phyloP scores from a whole-genome alignment of 2,888 invertebrate genomes.

The Hyalella azteca region DNA sequence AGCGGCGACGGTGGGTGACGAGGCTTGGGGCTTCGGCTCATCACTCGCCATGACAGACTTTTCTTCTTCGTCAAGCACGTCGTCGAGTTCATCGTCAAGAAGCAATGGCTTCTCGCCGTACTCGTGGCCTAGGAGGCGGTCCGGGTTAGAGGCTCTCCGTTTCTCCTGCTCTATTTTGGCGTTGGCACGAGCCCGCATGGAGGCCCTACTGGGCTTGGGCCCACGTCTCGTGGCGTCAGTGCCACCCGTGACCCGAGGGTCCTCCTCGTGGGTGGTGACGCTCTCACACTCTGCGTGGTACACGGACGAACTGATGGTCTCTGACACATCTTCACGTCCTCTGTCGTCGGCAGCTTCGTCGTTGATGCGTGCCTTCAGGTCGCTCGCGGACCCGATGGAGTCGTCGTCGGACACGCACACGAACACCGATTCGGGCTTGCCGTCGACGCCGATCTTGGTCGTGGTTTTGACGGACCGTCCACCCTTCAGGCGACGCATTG shows the following conservation, averaged over 20 bases:
- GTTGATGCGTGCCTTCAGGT: slow-evolving; percentile 69
- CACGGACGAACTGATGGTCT: slow-evolving; percentile 73
- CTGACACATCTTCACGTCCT: slow-evolving; percentile 67
- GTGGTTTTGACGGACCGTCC: background rate
- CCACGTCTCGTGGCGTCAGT: slow-evolving; percentile 44
- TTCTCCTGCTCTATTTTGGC: slow-evolving; percentile 56
- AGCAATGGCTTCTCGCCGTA: slow-evolving; percentile 78
- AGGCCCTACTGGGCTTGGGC: slow-evolving; percentile 50
- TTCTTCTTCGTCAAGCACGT: slow-evolving; percentile 64
- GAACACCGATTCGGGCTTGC: slow-evolving; percentile 49
- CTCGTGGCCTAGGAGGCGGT: slow-evolving; percentile 72
- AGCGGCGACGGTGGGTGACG: background rate
- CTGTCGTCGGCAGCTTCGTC: slow-evolving; percentile 65
- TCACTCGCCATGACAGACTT: background rate
- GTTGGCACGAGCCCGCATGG: slow-evolving; percentile 56
- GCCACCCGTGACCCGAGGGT: slow-evolving; percentile 36
- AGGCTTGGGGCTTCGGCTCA: background rate
- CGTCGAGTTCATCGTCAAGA: slow-evolving; percentile 77
- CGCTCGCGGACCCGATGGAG: slow-evolving; percentile 76
- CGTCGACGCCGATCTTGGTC: slow-evolving; percentile 13
- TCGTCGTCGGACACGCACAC: slow-evolving; percentile 64
- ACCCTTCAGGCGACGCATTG: slow-evolving; percentile 68
- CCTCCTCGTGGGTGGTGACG: slow-evolving; percentile 63
- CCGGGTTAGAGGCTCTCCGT: slow-evolving; percentile 59
- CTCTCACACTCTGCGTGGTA: slow-evolving; percentile 77